Percentiles rank a stretch among this genome's conserved stretches.
Evolutionary conservation across 2,797 vertebrate genomes (phyloP).

Genomic region (Halcyon leucocephala): DNA sequence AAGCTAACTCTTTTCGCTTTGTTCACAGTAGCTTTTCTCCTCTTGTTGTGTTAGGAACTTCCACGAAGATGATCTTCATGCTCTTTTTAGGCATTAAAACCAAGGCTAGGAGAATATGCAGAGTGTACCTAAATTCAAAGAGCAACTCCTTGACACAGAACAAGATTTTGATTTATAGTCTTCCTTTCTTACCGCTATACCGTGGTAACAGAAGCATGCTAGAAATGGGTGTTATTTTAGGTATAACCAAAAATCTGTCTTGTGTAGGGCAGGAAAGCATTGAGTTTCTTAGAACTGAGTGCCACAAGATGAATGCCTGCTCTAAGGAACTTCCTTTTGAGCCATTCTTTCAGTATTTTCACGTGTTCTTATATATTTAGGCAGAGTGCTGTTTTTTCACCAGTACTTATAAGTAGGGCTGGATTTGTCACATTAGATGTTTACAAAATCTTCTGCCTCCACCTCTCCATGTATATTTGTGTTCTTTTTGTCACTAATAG

Average conservation of each 20-base stretch:
- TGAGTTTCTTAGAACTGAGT: not conserved
- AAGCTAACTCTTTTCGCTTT: not conserved
- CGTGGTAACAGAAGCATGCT: not conserved
- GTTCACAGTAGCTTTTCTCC: not conserved
- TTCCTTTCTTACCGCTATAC: not conserved
- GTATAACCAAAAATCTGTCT: not conserved
- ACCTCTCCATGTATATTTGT: not conserved
- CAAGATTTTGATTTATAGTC: not conserved
- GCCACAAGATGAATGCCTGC: not conserved
- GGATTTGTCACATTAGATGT: not conserved
- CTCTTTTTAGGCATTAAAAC: not conserved
- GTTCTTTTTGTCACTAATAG: not conserved
- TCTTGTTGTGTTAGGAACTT: not conserved
- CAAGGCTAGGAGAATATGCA: not conserved
- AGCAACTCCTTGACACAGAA: not conserved
- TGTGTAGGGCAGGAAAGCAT: not conserved
- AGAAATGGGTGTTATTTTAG: not conserved
- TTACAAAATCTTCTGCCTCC: not conserved
- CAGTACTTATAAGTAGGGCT: not conserved
- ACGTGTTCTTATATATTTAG: not conserved
- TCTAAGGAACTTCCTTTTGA: slow-evolving; percentile 14
- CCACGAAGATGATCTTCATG: not conserved
- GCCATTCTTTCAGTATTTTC: not conserved
- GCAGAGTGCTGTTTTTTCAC: not conserved
- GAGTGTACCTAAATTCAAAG: not conserved